Evolutionary conservation across 64 coral and sea anemone species (phyloP).

Genomic region (Stichodactyla helianthus): DNA sequence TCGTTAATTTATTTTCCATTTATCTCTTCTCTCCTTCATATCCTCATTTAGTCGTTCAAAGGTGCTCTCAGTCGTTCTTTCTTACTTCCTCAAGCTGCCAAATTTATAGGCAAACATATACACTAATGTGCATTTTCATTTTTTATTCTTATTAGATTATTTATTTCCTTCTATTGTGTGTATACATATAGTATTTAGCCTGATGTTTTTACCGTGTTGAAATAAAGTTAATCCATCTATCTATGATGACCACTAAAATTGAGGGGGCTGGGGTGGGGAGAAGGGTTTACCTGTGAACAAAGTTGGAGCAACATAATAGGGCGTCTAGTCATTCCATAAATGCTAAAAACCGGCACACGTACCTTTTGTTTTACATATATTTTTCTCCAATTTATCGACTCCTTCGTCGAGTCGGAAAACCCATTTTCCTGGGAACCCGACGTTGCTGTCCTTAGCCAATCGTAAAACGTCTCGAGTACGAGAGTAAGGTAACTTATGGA

Average conservation of each 20-base stretch:
- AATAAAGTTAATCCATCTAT: too few species aligned
- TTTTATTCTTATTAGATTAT: too few species aligned
- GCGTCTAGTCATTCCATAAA: neutral
- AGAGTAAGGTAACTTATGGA: constrained; percentile 11
- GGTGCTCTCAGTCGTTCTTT: neutral
- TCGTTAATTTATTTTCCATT: too few species aligned
- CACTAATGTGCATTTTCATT: too few species aligned
- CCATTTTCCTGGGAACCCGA: constrained; percentile 42
- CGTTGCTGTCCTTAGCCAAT: constrained; percentile 28
- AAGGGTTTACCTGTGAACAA: too few species aligned
- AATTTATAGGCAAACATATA: neutral
- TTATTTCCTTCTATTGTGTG: too few species aligned
- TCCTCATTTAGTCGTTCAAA: neutral
- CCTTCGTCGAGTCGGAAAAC: constrained; percentile 38
- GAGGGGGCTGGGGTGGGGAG: too few species aligned
- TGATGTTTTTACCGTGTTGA: too few species aligned
- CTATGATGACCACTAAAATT: too few species aligned
- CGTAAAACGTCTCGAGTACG: constrained; percentile 24
- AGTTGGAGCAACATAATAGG: too few species aligned
- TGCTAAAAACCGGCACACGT: neutral
- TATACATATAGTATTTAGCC: too few species aligned
- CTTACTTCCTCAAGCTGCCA: neutral
- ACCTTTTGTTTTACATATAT: constrained; percentile 41
- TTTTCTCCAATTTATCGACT: neutral
- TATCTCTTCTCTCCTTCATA: too few species aligned